Conservation (phyloP, 1,140 invertebrate species). For the Ylistrum balloti region DNA sequence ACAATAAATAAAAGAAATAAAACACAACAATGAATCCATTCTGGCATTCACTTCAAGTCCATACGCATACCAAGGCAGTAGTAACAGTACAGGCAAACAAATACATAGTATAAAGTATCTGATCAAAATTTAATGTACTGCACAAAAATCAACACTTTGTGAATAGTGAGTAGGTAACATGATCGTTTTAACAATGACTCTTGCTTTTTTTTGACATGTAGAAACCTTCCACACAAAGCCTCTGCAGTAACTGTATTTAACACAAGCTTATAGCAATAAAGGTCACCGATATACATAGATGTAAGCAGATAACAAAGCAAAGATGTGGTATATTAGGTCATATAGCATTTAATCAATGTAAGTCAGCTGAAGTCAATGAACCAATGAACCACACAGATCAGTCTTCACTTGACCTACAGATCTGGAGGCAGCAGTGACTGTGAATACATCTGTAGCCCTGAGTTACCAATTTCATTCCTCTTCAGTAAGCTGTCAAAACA, state of each 20-base stretch:
- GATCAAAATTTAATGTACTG: not conserved
- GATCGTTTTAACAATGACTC: not conserved
- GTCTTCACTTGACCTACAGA: not conserved
- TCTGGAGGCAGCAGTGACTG: no score
- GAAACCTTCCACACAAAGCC: not conserved
- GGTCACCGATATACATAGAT: not conserved
- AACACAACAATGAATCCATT: constrained; percentile 1
- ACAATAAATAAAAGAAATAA: not conserved
- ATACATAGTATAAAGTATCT: not conserved
- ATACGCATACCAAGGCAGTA: not conserved
- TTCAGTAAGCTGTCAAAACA: no score
- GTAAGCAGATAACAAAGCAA: no score
- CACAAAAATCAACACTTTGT: no score
- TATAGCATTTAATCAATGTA: no score
- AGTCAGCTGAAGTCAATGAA: not conserved
- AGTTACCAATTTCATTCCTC: no score
- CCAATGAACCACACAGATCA: not conserved
- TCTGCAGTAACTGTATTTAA: not conserved
- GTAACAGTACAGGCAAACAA: not conserved
- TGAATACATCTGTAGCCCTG: no score
- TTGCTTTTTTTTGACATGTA: not conserved
- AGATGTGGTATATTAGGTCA: no score
- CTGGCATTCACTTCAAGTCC: not conserved
- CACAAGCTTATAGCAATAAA: no score
- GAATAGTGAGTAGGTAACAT: not conserved